These are phyloP conservation scores for Pectinophora gossypiella DNA, from an alignment of 1,140 invertebrate genomes.

Conservation along the genomic window DNA sequence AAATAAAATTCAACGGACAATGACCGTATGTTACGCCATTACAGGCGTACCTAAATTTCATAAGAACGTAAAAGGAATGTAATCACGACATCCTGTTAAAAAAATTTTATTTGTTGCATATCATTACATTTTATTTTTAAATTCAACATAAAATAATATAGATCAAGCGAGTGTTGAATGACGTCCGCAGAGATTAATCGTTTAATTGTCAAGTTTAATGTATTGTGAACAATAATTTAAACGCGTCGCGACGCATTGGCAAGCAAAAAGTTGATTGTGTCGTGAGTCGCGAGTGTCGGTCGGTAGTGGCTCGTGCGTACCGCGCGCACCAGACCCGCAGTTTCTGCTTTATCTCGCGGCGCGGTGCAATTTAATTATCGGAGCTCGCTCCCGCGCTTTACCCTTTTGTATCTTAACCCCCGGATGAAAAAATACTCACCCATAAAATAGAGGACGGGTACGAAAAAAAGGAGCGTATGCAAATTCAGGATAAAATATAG, in stretches of 20 bases:
- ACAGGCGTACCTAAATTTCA: too few species aligned
- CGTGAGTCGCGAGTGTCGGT: background rate
- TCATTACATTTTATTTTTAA: too few species aligned
- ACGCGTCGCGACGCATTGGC: constrained; percentile 4
- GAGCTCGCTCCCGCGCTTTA: constrained; percentile 63
- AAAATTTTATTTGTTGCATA: too few species aligned
- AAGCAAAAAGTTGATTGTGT: background rate
- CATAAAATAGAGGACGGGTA: constrained; percentile 73
- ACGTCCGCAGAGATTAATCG: constrained; percentile 20
- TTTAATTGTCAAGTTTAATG: constrained; percentile 35
- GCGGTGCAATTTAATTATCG: constrained; percentile 75
- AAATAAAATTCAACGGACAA: too few species aligned
- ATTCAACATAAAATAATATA: too few species aligned
- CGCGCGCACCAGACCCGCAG: constrained; percentile 7
- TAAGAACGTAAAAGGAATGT: too few species aligned
- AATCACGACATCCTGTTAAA: too few species aligned
- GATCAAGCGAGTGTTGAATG: too few species aligned
- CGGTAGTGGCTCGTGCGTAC: background rate
- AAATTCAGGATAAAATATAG: constrained; percentile 78
- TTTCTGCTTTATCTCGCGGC: constrained; percentile 17
- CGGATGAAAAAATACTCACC: constrained; percentile 73
- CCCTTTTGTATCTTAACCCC: constrained; percentile 76
- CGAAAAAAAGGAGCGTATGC: constrained; percentile 76
- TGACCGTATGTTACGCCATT: too few species aligned
- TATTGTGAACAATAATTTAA: constrained; percentile 31